Evolutionary conservation across 2,113 vertebrate species (phyloP), one percentile per base, ranked within the genome.

Genomic region (Otus sunia): DNA sequence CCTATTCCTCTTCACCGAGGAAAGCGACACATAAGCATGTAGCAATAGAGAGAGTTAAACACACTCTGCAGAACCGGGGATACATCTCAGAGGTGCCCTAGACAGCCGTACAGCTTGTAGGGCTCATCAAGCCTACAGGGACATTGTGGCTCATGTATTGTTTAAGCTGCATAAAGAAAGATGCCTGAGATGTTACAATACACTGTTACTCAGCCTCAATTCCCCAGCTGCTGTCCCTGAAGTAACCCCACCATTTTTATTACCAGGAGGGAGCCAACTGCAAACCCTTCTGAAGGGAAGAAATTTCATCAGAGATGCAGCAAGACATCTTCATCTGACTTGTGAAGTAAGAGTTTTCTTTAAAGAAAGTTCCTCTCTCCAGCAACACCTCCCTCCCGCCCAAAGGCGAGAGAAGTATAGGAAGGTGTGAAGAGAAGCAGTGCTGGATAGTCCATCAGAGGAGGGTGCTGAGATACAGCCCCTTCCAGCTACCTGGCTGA

Each of bases 401-500:
- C 58, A 66, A 87, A 92, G 89, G 86, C 12, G 2, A 82, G 69
- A 82, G 74, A 72, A 85, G 73, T 3, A 74, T 15, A 5, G 89
- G 58, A 58, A 90, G 19, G 71, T 5, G 4, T 58, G 77, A 89
- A 9, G 10, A 79, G 81, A 90, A 92, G 74, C 49, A 72, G 18
- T 34, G 39, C 86, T 82, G 88, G 52, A 5, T 45, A 89, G 88
- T 91, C 80, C 86, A 81, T 89, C 86, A 94, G 73, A 67, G 64
- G 53, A 92, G 30, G 73, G 53, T 91, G 73, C 76, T 0, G 18
- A 81, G 78, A 83, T 23, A 50, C 68, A 71, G 60, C 49, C 49
- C 80, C 77, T 96, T 92, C 82, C 69, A 95, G 94, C 86, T 82
- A 92, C 83, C 69, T 85, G 92, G 86, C 71, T 92, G 77, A 90